Evolutionary conservation across 1,140 invertebrate species (phyloP), one percentile per base, ranked within the genome.

Genomic region (Goniozus legneri): DNA sequence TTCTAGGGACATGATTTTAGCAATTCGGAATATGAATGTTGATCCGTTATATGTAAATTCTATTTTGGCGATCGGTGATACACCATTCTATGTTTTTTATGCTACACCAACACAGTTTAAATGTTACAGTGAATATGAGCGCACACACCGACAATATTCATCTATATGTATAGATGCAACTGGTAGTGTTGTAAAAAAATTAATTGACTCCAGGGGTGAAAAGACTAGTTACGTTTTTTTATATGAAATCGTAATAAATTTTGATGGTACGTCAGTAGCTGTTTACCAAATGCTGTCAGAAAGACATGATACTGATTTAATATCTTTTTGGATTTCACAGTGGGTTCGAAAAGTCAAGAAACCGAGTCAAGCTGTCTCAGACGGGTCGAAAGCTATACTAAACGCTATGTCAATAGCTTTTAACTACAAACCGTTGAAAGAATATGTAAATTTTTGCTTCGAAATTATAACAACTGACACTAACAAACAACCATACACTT

Each of bases 251-350:
- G 47, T 47, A 18, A 48, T 55, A 12, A 50, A 50, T 36, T 55
- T 50, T 31, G 40, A 47, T 14, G 20, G 37, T 10, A 22, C 13
- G 13, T 44, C 37, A 12, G 44, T 63, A 47, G 49, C 58, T 41
- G 52, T 64, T 49, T 50, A 40, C 41, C 38, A 50, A 3, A 40
- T 54, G 41, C 27, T 54, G 1, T 37, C 41, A 1, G 52, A 50
- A 16, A 44, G 27, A 13, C 47, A 54, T 16, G 35, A 38, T 2
- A 47, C 47, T n/a, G 30, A 39, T 1, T 27, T 36, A 1, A 44
- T 54, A 10, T 2, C 13, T 3, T 35, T 27, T 13, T 50, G 47
- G 44, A 12, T 54, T 3, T 15, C 24, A 10, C 8, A 35, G 2
- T 52, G 44, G 44, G 2, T 44, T 10, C 16, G 10, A 14, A 18